These are phyloP conservation scores for Gallinago jamesoni DNA, from an alignment of 2,113 vertebrate species.

Conservation along the genomic window DNA sequence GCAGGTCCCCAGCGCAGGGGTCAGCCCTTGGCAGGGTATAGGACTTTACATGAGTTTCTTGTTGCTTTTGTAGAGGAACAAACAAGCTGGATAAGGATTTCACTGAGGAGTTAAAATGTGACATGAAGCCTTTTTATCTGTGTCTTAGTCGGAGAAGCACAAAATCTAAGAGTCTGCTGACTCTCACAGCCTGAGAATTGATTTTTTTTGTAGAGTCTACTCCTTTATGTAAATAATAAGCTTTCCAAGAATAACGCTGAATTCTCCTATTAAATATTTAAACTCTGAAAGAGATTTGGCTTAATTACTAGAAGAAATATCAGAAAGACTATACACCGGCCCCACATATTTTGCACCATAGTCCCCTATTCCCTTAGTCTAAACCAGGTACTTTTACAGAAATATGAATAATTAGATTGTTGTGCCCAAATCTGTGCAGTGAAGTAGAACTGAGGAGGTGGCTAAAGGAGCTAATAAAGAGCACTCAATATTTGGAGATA, in stretches of 20 bases:
- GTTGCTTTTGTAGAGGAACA: not conserved
- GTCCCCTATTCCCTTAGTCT: not conserved
- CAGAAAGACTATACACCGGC: not conserved
- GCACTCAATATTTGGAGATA: not conserved
- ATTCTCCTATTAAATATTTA: slow-evolving; percentile 33
- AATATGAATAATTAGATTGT: not conserved
- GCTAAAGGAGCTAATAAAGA: not conserved
- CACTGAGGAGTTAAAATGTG: not conserved
- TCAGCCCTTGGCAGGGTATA: not conserved
- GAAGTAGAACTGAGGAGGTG: not conserved
- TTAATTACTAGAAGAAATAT: not conserved
- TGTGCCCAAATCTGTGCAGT: not conserved
- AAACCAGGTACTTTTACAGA: not conserved
- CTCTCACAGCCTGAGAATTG: slow-evolving; percentile 1
- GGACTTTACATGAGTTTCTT: not conserved
- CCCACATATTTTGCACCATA: not conserved
- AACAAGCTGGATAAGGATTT: not conserved
- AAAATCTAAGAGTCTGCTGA: slow-evolving; percentile 5
- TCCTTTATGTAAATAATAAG: slow-evolving; percentile 33
- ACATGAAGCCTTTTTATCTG: not conserved
- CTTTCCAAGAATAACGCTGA: slow-evolving; percentile 47
- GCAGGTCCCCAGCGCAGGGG: not conserved
- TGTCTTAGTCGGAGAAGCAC: not conserved
- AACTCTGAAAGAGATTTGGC: not conserved
- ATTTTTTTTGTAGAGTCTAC: not conserved